phyloP scores from a whole-genome alignment of 2,888 invertebrate species.

The Microchrysa polita region DNA sequence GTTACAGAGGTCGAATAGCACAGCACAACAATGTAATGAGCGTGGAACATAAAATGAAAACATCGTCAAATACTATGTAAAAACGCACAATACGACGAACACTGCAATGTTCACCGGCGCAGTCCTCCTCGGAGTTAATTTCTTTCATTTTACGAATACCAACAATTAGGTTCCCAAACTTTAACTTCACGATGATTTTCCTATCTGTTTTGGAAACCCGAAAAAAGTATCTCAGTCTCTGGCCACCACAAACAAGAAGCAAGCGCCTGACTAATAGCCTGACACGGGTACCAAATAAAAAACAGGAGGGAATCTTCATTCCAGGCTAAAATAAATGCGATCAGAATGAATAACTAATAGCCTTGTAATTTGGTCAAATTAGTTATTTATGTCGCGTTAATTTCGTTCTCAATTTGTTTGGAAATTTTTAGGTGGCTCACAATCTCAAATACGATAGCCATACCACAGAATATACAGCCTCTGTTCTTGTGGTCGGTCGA shows the following conservation, averaged over 20 bases:
- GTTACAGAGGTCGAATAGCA: neutral
- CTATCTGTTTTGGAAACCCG: too few relatives aligned
- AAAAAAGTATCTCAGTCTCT: neutral
- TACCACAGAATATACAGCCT: constrained; percentile 39
- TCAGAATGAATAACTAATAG: constrained; percentile 50
- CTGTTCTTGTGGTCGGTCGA: constrained; percentile 28
- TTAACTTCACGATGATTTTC: constrained; percentile 17
- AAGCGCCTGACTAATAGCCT: constrained; percentile 26
- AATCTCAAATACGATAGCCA: constrained; percentile 35
- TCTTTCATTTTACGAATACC: neutral
- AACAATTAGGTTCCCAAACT: neutral
- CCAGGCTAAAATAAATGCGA: constrained; percentile 45
- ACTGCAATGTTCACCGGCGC: neutral
- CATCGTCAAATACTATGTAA: neutral
- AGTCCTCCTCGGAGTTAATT: neutral
- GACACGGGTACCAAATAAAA: constrained; percentile 23
- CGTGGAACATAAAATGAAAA: constrained; percentile 8
- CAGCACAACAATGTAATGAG: constrained; percentile 22
- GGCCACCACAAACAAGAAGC: constrained; percentile 4
- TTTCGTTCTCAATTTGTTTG: constrained; percentile 50
- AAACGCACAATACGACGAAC: neutral
- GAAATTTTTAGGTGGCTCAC: constrained; percentile 44
- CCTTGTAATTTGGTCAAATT: constrained; percentile 52
- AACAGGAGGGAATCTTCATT: constrained; percentile 8
- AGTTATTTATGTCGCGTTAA: constrained; percentile 52